Evolutionary conservation across 2,113 vertebrate genomes (phyloP), one percentile per base, ranked within the genome.

Genomic region (Lanius ludovicianus): DNA sequence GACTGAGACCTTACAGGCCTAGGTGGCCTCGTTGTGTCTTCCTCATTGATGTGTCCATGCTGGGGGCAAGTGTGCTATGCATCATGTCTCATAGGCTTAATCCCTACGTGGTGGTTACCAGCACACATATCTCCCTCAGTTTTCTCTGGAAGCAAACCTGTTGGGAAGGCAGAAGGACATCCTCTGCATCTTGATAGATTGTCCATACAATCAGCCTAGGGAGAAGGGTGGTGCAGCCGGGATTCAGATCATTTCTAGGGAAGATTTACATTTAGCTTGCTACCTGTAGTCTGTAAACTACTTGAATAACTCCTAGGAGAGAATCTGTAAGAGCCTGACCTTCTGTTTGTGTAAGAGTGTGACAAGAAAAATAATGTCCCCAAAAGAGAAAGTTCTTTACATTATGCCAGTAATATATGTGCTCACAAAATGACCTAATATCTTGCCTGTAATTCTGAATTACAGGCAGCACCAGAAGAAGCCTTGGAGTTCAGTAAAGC

Each of bases 81-180:
- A 31, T 46, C 1, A 0, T 28, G 27, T 35, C 22, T 64, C 30
- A 23, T 5, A 70, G 33, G 10, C 39, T 63, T 27, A 25, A 30
- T 50, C 30, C 13, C 10, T 20, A 18, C 0, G 0, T 62, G 42
- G 13, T 1, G 0, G 4, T 69, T 60, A 44, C 31, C 59, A 50
- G 23, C 1, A 3, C 6, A n/a, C 6, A 7, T 1, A 13, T 52
- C 55, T 70, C 55, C 30, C 46, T 52, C 31, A 10, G 20, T 67
- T 89, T 84, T 59, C 24, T 63, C 46, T 75, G 39, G 55, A 87
- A 89, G 7, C 8, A 81, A 74, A 46, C 9, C 7, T 3, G 0
- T 13, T 67, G 39, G 27, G 9, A 25, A 87, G 33, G 30, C 41
- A 75, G 24, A 63, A 89, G 37, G 12, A 5, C 25, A 41, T 15